Conservation (phyloP, 2,797 vertebrate genomes). For the Microctenopoma lineatum region DNA sequence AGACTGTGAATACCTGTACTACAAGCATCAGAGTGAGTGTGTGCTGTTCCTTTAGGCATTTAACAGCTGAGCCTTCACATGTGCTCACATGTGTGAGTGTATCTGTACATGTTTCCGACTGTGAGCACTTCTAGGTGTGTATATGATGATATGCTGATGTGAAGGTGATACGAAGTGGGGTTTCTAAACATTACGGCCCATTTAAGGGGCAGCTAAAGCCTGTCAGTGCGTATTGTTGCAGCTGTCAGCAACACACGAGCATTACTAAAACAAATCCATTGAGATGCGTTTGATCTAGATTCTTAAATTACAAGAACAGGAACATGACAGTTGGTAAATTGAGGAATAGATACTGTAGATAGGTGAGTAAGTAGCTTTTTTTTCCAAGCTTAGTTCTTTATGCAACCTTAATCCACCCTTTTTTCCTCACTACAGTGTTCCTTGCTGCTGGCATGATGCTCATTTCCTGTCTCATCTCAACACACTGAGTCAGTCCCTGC, state of each 20-base stretch:
- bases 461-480: constrained; percentile 52
- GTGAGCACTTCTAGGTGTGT: background rate
- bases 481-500: constrained; percentile 39
- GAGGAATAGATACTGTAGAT: constrained; percentile 1
- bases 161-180: too few relatives aligned
- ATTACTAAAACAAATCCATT: too few relatives aligned
- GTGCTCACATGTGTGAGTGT: background rate
- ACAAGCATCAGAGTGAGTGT: constrained; percentile 9
- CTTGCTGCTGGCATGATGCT: constrained; percentile 30
- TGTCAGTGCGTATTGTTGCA: background rate
- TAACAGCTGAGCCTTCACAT: background rate
- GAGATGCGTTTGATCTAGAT: too few relatives aligned
- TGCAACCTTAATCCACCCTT: constrained; percentile 6
- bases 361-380: constrained; percentile 10
- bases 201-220: too few relatives aligned
- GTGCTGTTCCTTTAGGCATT: constrained; percentile 6
- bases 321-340: constrained; percentile 1
- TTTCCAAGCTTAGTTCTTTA: background rate
- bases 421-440: constrained; percentile 8
- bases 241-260: background rate
- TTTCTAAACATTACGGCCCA: too few relatives aligned
- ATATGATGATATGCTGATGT: background rate
- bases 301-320: background rate
- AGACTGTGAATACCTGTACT: constrained; percentile 42
- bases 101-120: background rate